Percentiles rank a stretch among this genome's conserved stretches.
Conservation (phyloP, 2,113 vertebrate species). For the Columba janthina region DNA sequence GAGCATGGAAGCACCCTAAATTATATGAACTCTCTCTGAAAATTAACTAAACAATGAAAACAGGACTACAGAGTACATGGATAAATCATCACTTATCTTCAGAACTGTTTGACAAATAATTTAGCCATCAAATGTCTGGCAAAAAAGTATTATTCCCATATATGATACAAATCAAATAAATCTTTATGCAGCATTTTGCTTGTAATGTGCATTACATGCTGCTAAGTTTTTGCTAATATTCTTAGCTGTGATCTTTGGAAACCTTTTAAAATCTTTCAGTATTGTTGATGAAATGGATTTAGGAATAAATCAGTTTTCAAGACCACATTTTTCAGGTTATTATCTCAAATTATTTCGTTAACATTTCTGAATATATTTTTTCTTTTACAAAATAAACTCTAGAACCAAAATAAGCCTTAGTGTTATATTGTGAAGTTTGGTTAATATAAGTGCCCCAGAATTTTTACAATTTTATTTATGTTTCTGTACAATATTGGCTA, state of each 20-base stretch:
- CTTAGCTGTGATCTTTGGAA: neutral
- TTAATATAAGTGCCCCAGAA: neutral
- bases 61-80: neutral
- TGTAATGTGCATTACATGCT: neutral
- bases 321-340: neutral
- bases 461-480: neutral
- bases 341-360: neutral
- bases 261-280: neutral
- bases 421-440: neutral
- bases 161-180: neutral
- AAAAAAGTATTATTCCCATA: neutral
- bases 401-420: neutral
- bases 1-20: neutral
- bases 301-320: neutral
- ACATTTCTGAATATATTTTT: neutral
- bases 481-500: neutral
- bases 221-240: neutral
- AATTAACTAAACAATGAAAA: neutral
- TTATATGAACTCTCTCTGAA: neutral
- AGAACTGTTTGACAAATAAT: neutral
- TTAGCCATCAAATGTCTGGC: neutral
- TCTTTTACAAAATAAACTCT: neutral
- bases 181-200: neutral
- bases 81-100: neutral
- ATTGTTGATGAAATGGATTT: neutral